Conservation (phyloP, 1,140 invertebrate species). For the Coptotermes formosanus region DNA sequence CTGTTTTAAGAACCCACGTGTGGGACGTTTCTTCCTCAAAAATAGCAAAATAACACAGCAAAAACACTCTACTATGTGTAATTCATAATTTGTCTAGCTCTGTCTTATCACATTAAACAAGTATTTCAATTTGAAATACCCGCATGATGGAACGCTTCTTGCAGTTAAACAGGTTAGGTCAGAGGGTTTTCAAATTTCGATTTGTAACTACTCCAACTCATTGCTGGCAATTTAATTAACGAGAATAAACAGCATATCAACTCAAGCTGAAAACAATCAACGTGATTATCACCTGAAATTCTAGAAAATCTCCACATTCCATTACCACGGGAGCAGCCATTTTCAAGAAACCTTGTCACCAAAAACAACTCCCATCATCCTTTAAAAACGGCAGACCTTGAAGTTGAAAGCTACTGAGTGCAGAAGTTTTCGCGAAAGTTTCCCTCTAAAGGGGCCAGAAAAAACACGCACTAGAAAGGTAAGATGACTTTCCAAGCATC, state of each 20-base stretch:
- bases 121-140: too few species aligned
- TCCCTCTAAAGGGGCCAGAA: slow-evolving; percentile 23
- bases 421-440: slow-evolving; percentile 31
- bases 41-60: too few species aligned
- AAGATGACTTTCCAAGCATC: not conserved
- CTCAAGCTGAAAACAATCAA: not conserved
- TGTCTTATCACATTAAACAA: too few species aligned
- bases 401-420: slow-evolving; percentile 25
- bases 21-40: too few species aligned
- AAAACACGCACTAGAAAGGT: slow-evolving; percentile 16
- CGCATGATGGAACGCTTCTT: too few species aligned
- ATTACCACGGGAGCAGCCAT: slow-evolving; percentile 30
- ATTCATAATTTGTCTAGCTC: too few species aligned
- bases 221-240: too few species aligned
- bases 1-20: too few species aligned
- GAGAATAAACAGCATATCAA: too few species aligned
- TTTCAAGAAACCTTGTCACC: slow-evolving; percentile 23
- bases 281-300: slow-evolving; percentile 27
- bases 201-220: too few species aligned
- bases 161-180: not conserved
- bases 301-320: slow-evolving; percentile 30
- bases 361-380: slow-evolving; percentile 28
- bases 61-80: too few species aligned
- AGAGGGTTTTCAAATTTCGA: not conserved
- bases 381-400: slow-evolving; percentile 22